Evolutionary conservation across 2,888 invertebrate species (phyloP), one percentile per base, ranked within the genome.

Genomic region (Melanostoma scalare): DNA sequence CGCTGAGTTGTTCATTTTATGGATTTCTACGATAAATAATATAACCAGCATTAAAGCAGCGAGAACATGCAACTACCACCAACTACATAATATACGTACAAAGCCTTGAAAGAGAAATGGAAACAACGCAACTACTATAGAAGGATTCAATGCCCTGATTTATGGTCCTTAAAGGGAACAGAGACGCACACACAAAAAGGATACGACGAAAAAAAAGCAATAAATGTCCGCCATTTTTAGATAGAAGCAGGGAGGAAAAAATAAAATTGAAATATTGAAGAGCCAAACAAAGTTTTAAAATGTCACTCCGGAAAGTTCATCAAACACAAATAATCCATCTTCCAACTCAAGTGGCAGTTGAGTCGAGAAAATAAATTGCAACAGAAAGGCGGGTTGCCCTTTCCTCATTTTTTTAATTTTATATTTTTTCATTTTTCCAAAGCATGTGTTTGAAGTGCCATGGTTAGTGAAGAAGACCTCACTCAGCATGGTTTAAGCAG

Each of bases 61-160:
- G 33, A 67, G 33, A 40, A 38, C 63, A 50, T 63, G 63, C 63
- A 63, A 63, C 63, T 31, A 50, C 20, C 20, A 20, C 20, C 20
- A 20, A 20, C 20, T 20, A 20, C 1, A 20, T 20, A 38, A 20
- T 20, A 36, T n/a, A n/a, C 20, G 20, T 20, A 20, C 20, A 55
- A 5, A 63, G 50, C 30, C 52, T 73, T 72, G 50, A 58, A 36
- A 48, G 20, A 55, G 40, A 40, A 48, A 69, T 53, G 53, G 40
- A 55, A 69, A 33, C 4, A 4, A n/a, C 20, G 20, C 33, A 36
- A 30, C n/a, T 63, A 3, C 38, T 55, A 20, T 20, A 33, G 31
- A 65, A 76, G 52, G 44, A 71, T 78, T 67, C 78, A 73, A 76
- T 80, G 48, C 55, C 48, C 53, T 81, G 65, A 81, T 81, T 76